A percentile compares a stretch with the other conserved stretches of the same genome.
These are phyloP conservation scores for Trachelus troglodyta DNA, from an alignment of 2,888 invertebrate genomes.

Conservation along the genomic window DNA sequence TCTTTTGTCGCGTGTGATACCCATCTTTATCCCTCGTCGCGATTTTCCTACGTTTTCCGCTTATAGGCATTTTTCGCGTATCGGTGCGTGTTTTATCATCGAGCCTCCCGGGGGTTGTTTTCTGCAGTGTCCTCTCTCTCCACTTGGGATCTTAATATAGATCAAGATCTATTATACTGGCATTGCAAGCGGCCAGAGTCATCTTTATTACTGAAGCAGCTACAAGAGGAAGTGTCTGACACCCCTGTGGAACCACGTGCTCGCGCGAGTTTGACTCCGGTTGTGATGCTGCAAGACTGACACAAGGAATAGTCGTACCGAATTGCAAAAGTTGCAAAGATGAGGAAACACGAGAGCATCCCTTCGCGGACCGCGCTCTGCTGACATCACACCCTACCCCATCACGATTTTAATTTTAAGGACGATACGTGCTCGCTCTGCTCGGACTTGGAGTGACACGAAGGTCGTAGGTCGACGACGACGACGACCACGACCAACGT, in stretches of 20 bases:
- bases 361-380: conserved; percentile 45
- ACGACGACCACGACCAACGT: not conserved
- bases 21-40: not conserved
- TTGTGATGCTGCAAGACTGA: conserved; percentile 38
- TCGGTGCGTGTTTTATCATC: not conserved
- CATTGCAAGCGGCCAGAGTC: not conserved
- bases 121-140: not conserved
- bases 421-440: not conserved
- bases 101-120: not conserved
- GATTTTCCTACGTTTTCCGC: not conserved
- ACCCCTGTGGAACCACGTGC: conserved; percentile 34
- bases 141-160: not conserved
- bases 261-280: conserved; percentile 8
- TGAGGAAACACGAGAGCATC: conserved; percentile 55
- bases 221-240: not conserved
- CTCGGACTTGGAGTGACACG: not conserved
- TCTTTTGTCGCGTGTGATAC: not conserved
- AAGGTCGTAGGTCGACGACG: not conserved
- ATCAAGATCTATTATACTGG: not conserved
- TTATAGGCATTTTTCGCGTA: not conserved
- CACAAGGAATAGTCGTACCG: conserved; percentile 15
- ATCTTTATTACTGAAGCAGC: not conserved
- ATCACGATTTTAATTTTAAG: conserved; percentile 6
- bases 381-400: conserved; percentile 48
- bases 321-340: conserved; percentile 31